Evolutionary conservation across 1,140 invertebrate species (phyloP).

Genomic region (Drosophila pachea): DNA sequence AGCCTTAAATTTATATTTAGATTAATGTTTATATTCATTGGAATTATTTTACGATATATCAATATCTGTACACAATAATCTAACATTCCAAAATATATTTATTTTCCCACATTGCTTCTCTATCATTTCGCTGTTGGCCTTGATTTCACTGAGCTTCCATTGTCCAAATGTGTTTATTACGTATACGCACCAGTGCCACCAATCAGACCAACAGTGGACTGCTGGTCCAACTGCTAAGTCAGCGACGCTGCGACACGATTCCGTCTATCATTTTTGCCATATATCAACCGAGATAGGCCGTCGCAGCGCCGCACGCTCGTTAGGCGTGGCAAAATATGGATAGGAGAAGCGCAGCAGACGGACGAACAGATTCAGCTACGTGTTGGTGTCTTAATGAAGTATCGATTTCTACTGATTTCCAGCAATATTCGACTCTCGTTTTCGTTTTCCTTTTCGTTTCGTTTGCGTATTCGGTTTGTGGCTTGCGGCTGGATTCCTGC

Average conservation of each 20-base stretch:
- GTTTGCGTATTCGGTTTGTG: conserved; percentile 16
- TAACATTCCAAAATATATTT: no score
- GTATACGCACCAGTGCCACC: conserved; percentile 23
- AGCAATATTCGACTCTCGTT: conserved; percentile 48
- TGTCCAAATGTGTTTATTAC: conserved; percentile 35
- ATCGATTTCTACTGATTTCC: conserved; percentile 69
- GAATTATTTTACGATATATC: no score
- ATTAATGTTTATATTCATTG: no score
- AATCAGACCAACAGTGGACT: neutral
- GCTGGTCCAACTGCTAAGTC: conserved; percentile 34
- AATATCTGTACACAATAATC: no score
- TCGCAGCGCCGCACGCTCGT: conserved; percentile 49
- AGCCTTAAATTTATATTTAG: no score
- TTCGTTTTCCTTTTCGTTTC: conserved; percentile 4
- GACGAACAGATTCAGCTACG: conserved; percentile 22
- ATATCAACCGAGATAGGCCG: conserved; percentile 69
- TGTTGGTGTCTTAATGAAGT: conserved; percentile 73
- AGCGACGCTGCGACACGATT: conserved; percentile 39
- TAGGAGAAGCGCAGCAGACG: neutral
- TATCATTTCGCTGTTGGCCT: neutral
- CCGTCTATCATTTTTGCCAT: conserved; percentile 64
- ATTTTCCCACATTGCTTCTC: neutral
- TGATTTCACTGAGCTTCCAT: conserved; percentile 36
- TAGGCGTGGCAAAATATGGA: conserved; percentile 35
- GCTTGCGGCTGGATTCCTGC: conserved; percentile 68